Evolutionary conservation across 2,797 vertebrate genomes (phyloP).

Genomic region (Typhlichthys eigenmanni): DNA sequence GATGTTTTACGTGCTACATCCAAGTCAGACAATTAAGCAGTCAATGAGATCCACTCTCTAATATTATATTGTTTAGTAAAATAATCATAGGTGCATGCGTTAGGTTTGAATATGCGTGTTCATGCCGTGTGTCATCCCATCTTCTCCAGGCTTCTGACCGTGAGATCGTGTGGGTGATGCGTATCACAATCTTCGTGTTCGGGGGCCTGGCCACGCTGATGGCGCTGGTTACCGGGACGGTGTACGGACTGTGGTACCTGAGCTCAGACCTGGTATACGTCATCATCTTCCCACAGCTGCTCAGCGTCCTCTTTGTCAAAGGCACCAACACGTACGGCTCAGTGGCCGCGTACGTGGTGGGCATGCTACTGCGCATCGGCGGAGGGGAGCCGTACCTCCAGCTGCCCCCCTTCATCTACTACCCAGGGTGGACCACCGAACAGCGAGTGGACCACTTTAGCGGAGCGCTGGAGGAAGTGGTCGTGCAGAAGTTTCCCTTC

Average conservation of each 20-base stretch:
- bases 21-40: no score
- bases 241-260: slow-evolving; percentile 97
- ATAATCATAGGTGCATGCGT: no score
- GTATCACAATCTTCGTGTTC: slow-evolving; percentile 92
- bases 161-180: slow-evolving; percentile 97
- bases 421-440: slow-evolving; percentile 86
- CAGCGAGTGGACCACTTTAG: slow-evolving; percentile 68
- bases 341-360: slow-evolving; percentile 89
- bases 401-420: slow-evolving; percentile 91
- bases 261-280: slow-evolving; percentile 98
- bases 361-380: slow-evolving; percentile 88
- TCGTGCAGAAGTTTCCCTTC: slow-evolving; percentile 92
- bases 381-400: slow-evolving; percentile 93
- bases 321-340: slow-evolving; percentile 97
- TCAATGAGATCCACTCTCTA: no score
- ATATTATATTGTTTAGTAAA: no score
- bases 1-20: no score
- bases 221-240: slow-evolving; percentile 90
- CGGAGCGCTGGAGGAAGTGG: slow-evolving; percentile 70
- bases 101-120: no score
- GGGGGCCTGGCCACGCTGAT: slow-evolving; percentile 92
- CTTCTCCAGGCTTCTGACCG: slow-evolving; percentile 86
- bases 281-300: slow-evolving; percentile 95
- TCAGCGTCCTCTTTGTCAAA: slow-evolving; percentile 93
- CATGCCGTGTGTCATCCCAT: slow-evolving; percentile 22